phyloP scores from a whole-genome alignment of 2,113 vertebrate genomes.

The Ailurus styani region DNA sequence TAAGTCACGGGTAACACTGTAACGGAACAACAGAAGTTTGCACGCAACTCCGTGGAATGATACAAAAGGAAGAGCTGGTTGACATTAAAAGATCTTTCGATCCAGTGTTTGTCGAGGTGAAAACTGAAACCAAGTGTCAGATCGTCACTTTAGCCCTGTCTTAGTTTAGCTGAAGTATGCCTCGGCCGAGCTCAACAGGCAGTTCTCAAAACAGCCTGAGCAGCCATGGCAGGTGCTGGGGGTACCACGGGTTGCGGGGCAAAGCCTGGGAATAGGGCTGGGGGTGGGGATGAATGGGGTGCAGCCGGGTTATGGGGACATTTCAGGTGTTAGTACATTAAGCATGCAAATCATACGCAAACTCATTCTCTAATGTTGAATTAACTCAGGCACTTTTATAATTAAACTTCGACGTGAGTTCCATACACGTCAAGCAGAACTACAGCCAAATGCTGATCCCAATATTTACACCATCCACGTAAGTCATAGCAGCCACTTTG shows the following conservation, averaged over 20 bases:
- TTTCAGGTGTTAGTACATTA: slow-evolving; percentile 37
- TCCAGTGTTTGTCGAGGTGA: slow-evolving; percentile 49
- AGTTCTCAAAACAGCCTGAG: slow-evolving; percentile 37
- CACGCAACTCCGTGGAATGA: slow-evolving; percentile 78
- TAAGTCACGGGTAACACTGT: slow-evolving; percentile 79
- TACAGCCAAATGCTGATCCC: slow-evolving; percentile 47
- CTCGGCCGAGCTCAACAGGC: slow-evolving; percentile 19
- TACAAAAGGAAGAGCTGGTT: slow-evolving; percentile 75
- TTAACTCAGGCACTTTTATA: slow-evolving; percentile 48
- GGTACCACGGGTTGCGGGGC: background rate
- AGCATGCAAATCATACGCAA: slow-evolving; percentile 69
- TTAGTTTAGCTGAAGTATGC: background rate
- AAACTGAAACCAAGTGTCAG: slow-evolving; percentile 60
- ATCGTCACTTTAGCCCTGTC: background rate
- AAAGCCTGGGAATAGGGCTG: background rate
- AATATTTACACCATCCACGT: slow-evolving; percentile 60
- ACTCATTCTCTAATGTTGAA: slow-evolving; percentile 25
- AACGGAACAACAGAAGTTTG: slow-evolving; percentile 78
- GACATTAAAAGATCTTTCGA: slow-evolving; percentile 60
- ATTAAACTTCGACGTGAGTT: slow-evolving; percentile 23
- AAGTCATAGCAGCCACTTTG: slow-evolving; percentile 32
- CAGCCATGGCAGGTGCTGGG: slow-evolving; percentile 13
- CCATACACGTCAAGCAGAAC: slow-evolving; percentile 50
- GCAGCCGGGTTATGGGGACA: background rate
- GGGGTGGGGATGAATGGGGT: background rate